A percentile compares a stretch with the other conserved stretches of the same genome.
Evolutionary conservation across 2,888 invertebrate species (phyloP).

Genomic region (Euplagia quadripunctaria): DNA sequence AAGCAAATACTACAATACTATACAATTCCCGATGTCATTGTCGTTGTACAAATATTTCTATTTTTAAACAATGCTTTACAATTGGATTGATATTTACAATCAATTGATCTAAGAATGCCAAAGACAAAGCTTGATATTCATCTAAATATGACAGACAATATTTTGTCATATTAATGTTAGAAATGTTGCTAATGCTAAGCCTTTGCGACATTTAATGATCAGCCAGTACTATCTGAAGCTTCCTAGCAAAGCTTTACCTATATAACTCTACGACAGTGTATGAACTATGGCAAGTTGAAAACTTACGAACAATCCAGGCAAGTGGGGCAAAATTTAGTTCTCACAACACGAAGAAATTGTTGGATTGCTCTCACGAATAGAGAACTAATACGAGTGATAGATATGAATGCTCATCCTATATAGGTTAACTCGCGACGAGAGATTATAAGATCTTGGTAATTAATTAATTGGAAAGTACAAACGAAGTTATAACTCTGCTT

Average conservation of each 20-base stretch:
- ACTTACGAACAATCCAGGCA: constrained; percentile 39
- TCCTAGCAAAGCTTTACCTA: constrained; percentile 1
- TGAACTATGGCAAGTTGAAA: constrained; percentile 29
- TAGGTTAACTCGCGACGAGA: neutral
- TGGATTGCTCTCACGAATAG: constrained; percentile 33
- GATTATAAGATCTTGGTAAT: neutral
- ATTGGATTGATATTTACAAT: too few species aligned
- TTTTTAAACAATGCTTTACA: too few species aligned
- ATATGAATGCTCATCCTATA: neutral
- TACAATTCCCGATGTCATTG: too few species aligned
- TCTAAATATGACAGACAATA: neutral
- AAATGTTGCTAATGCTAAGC: neutral
- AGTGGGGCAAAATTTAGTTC: constrained; percentile 46
- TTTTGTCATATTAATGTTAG: too few species aligned
- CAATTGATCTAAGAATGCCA: too few species aligned
- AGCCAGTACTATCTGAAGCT: neutral
- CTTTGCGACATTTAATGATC: neutral
- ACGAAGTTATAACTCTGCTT: too few species aligned
- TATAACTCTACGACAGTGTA: constrained; percentile 6
- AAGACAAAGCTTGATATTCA: too few species aligned
- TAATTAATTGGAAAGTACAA: neutral
- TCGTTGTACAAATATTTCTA: too few species aligned
- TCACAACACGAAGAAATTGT: constrained; percentile 28
- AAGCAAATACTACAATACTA: too few species aligned
- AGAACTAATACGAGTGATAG: constrained; percentile 6